Conservation (phyloP, 2,888 invertebrate species). For the Pristionchus entomophagus region DNA sequence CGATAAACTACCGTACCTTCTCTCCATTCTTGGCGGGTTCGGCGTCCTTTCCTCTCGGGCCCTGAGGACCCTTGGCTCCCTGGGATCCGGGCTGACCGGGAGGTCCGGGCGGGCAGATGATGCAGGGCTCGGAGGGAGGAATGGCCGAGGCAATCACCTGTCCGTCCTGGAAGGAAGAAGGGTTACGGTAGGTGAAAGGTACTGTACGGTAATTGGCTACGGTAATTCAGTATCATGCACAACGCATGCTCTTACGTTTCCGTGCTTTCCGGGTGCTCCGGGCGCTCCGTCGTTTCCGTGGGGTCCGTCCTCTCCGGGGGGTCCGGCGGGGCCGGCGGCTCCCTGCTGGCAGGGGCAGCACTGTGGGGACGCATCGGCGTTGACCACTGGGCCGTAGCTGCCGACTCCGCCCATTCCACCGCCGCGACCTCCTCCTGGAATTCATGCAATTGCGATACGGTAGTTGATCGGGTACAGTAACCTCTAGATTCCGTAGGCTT, state of each 20-base stretch:
- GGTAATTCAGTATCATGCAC: too few species aligned
- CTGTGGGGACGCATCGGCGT: constrained; percentile 60
- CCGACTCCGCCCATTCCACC: constrained; percentile 50
- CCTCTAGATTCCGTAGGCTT: too few species aligned
- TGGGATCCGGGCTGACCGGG: constrained; percentile 67
- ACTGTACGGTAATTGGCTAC: background rate
- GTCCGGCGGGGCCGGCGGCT: constrained; percentile 59
- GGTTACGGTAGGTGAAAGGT: background rate
- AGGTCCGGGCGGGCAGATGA: constrained; percentile 72
- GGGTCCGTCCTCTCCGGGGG: constrained; percentile 67
- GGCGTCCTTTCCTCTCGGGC: constrained; percentile 73
- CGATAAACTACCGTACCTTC: constrained; percentile 40
- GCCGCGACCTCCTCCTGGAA: background rate
- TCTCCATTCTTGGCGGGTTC: constrained; percentile 69
- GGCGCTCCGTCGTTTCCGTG: constrained; percentile 67
- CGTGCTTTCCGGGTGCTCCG: constrained; percentile 69
- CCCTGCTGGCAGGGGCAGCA: constrained; percentile 71
- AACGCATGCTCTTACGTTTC: constrained; percentile 55
- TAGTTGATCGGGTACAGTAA: background rate
- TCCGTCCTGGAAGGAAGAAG: constrained; percentile 52
- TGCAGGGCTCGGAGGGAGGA: constrained; percentile 67
- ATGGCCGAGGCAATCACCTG: constrained; percentile 62
- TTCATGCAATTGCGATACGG: background rate
- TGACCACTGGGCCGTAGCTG: constrained; percentile 51
- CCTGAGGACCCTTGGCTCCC: constrained; percentile 69